Percentiles rank a stretch among this genome's conserved stretches.
Conservation (phyloP, 2,113 vertebrate species). For the Pteruthius melanotis region DNA sequence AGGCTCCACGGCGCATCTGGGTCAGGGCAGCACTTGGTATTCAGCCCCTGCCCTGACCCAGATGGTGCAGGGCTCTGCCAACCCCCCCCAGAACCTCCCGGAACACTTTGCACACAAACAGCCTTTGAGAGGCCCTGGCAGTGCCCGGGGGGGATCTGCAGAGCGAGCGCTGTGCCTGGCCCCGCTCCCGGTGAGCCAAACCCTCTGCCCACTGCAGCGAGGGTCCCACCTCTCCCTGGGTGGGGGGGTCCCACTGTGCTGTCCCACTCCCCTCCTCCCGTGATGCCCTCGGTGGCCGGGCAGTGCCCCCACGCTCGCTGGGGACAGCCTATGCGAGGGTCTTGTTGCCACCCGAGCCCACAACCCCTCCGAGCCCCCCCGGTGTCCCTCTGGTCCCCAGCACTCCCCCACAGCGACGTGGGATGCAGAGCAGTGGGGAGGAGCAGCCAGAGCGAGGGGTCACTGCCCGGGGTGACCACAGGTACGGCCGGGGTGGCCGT, state of each 20-base stretch:
- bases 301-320: fast-evolving
- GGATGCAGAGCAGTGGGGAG: background rate
- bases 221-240: background rate
- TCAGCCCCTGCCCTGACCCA: slow-evolving; percentile 53
- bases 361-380: fast-evolving
- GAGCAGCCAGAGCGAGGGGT: fast-evolving
- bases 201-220: fast-evolving
- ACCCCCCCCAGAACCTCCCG: background rate
- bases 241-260: background rate
- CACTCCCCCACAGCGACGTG: fast-evolving
- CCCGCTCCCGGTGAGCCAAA: background rate
- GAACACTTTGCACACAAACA: slow-evolving; percentile 54
- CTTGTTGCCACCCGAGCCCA: background rate
- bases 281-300: fast-evolving
- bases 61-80: slow-evolving; percentile 53
- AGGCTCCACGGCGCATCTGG: background rate
- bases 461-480: background rate
- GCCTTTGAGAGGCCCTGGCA: slow-evolving; percentile 45
- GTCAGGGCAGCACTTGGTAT: slow-evolving; percentile 51
- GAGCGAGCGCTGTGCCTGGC: background rate
- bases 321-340: background rate
- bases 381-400: background rate
- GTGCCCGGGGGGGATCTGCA: background rate
- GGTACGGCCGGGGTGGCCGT: fast-evolving
- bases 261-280: background rate